Base-by-base conservation (phyloP, 2,888 invertebrate species). In the Apocheima hispidaria region DNA sequence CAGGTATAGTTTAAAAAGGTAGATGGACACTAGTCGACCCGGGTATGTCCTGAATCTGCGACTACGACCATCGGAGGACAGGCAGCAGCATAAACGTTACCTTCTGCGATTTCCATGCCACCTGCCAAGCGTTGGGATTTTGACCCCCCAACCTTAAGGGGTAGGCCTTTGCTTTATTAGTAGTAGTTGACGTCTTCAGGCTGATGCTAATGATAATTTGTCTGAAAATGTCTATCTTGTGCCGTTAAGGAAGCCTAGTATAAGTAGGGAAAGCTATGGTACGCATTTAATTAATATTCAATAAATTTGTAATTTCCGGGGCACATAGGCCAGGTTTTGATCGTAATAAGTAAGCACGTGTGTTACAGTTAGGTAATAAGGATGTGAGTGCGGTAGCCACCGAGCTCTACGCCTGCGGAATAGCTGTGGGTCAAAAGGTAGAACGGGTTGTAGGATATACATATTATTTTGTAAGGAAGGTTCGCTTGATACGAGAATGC, bases 381-480 rank as follows among this genome's bases (percentile, higher is more conserved):
- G 54, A 63, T 63, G 28, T 52, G 14, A 36, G 28, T 44, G 6
- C 14, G 28, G 49, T 33, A 35, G 38, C 23, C 14, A 20, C 46
- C 16, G 14, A 49, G 52, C 23, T 46, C 14, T 26, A 50, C 12
- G 33, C 21, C 43, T 50, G 40, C 14, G 30, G 20, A 36, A 43
- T 40, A 66, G 55, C 66, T 70, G 20, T 63, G 62, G 76, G 71
- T 76, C 72, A 75, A 66, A 61, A 65, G 59, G 65, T 72, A 63
- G 65, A 50, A 74, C 71, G 23, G 23, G 33, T 44, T 20, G 7
- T 12, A 43, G 28, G 23, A 18, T 5, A 76, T 78, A 68, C 73
- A 61, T 66, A 67, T 73, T 70, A 74, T 73, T 71, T 74, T 73
- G 72, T 33, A 41, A 9, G 43, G 36, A n/a, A 28, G 12, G 48